These are phyloP conservation scores for Argya squamiceps DNA, from an alignment of 2,797 vertebrate species.

Conservation along the genomic window DNA sequence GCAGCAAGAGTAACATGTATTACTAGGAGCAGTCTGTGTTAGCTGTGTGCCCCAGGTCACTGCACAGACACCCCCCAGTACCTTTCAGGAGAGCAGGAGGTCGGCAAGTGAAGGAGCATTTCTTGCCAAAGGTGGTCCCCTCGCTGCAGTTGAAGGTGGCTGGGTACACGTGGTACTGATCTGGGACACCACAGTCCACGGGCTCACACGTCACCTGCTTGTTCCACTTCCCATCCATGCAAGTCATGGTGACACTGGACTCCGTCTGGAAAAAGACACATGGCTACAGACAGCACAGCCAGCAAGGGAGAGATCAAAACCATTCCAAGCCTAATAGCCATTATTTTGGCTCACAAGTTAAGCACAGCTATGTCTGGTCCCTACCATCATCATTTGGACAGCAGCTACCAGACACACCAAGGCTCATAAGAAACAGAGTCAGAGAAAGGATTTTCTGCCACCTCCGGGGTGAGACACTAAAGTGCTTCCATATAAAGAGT, in stretches of 20 bases:
- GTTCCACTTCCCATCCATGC: constrained; percentile 94
- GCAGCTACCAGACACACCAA: background rate
- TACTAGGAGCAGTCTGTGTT: background rate
- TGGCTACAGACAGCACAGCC: background rate
- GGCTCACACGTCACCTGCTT: constrained; percentile 93
- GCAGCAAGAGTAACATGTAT: background rate
- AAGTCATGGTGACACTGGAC: constrained; percentile 87
- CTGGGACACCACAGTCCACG: constrained; percentile 92
- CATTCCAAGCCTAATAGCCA: background rate
- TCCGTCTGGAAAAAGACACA: constrained; percentile 78
- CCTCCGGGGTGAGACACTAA: background rate
- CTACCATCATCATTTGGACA: background rate
- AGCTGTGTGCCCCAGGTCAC: background rate
- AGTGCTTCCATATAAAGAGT: background rate
- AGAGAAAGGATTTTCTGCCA: background rate
- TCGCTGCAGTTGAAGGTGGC: constrained; percentile 90
- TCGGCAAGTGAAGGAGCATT: constrained; percentile 89
- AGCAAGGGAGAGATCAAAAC: background rate
- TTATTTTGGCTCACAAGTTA: background rate
- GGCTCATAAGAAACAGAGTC: background rate
- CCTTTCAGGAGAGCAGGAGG: constrained; percentile 92
- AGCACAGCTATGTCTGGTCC: background rate
- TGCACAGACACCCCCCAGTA: constrained; percentile 48
- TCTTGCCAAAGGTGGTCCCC: constrained; percentile 93
- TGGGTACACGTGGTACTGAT: constrained; percentile 93